Evolutionary conservation across 1,140 invertebrate genomes (phyloP), one percentile per base, ranked within the genome.

Genomic region (Rhyacophila brunnea): DNA sequence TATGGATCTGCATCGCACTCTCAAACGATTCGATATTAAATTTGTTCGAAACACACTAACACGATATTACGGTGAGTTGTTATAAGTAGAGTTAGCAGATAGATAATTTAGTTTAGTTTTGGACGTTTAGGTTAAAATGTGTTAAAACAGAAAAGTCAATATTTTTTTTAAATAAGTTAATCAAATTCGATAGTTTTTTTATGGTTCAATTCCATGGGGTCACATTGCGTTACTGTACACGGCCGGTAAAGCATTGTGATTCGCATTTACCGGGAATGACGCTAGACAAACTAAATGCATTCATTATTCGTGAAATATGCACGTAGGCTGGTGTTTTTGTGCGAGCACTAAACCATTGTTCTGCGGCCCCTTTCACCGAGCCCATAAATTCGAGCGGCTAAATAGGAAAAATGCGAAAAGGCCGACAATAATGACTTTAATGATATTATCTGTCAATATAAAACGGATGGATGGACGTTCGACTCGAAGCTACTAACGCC

Each of bases 341-440:
- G 43, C 53, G 18, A 44, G 53, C 53, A 34, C 43, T 56, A 42
- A 57, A 43, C 34, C 55, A 57, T 57, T 46, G 53, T 40, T 38
- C 20, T 40, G 23, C 45, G 35, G 19, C 49, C 55, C 50, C 55
- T 63, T 63, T 63, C 60, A 50, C 49, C 55, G 46, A 34, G 43
- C 17, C 60, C 35, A 54, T 63, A 63, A 63, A 63, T 63, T 28
- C 36, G 19, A 15, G 13, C 28, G 42, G 50, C 43, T 56, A 52
- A 58, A 58, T 48, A 53, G 42, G 55, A 63, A 63, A 63, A 58
- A 62, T 62, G 54, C 60, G 60, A 58, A 62, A 62, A 57, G 54
- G 46, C 48, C 54, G 49, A 43, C 60, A 44, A 17, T 62, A 57
- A 58, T 58, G 54, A 56, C 54, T 54, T 54, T 48, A 63, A 58